phyloP scores from a whole-genome alignment of 2,888 invertebrate genomes.

The Drosophila setosimentum region DNA sequence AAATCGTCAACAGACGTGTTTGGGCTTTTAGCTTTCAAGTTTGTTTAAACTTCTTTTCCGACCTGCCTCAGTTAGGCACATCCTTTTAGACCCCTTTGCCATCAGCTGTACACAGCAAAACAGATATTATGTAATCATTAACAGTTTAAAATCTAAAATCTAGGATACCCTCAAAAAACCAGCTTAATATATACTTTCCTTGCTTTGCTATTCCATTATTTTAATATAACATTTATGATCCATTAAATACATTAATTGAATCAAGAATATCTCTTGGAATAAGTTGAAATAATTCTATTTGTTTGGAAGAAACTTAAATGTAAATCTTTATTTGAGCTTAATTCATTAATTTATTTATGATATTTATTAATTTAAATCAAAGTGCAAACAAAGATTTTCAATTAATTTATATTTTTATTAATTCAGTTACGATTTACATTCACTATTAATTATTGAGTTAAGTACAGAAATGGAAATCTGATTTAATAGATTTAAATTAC shows the following conservation, averaged over 20 bases:
- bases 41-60: constrained; percentile 8
- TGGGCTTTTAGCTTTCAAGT: constrained; percentile 26
- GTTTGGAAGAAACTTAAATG: neutral
- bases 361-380: neutral
- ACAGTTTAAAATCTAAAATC: neutral
- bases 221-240: neutral
- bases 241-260: neutral
- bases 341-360: neutral
- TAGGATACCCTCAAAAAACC: neutral
- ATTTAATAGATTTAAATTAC: neutral
- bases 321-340: neutral
- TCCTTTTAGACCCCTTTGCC: neutral
- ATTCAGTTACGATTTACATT: neutral
- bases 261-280: neutral
- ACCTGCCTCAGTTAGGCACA: too few relatives aligned
- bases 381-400: too few relatives aligned
- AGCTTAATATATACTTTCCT: neutral
- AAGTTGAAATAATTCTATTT: neutral
- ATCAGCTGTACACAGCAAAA: neutral
- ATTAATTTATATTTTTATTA: too few relatives aligned
- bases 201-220: neutral
- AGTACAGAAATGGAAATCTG: neutral
- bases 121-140: neutral
- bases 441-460: neutral
- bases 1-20: constrained; percentile 31